A percentile compares a stretch with the other conserved stretches of the same genome.
phyloP scores from a whole-genome alignment of 1,140 invertebrate species.

The Ctenoplectra terminalis region DNA sequence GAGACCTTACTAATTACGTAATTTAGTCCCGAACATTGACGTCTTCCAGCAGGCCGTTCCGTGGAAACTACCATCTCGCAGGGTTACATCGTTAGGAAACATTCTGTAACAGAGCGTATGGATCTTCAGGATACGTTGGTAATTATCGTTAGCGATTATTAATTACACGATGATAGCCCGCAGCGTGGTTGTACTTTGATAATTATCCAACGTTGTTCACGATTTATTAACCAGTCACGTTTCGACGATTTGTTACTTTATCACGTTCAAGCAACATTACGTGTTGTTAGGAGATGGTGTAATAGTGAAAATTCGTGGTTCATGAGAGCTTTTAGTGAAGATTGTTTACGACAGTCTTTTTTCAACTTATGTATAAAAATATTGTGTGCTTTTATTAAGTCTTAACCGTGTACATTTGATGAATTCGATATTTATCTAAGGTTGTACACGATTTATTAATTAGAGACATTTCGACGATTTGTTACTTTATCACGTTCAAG shows the following conservation, averaged over 20 bases:
- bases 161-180: constrained; percentile 11
- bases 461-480: not conserved
- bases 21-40: constrained; percentile 26
- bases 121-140: not conserved
- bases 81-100: constrained; percentile 36
- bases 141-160: constrained; percentile 36
- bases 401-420: too few relatives aligned
- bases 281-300: too few relatives aligned
- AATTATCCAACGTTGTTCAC: not conserved
- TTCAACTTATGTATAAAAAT: too few relatives aligned
- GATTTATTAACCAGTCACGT: constrained; percentile 2
- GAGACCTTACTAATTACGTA: constrained; percentile 31
- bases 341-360: too few relatives aligned
- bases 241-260: not conserved
- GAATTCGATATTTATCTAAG: constrained; percentile 8
- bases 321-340: too few relatives aligned
- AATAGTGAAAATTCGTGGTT: too few relatives aligned
- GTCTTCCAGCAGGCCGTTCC: not conserved
- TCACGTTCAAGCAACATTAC: too few relatives aligned
- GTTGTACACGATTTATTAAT: not conserved
- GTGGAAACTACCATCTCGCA: constrained; percentile 22
- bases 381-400: too few relatives aligned
- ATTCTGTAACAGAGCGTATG: constrained; percentile 1
- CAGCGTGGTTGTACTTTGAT: not conserved
- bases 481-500: too few relatives aligned